Evolutionary conservation across 2,797 vertebrate genomes (phyloP), one percentile per base, ranked within the genome.

Genomic region (Sebastiscus tertius): DNA sequence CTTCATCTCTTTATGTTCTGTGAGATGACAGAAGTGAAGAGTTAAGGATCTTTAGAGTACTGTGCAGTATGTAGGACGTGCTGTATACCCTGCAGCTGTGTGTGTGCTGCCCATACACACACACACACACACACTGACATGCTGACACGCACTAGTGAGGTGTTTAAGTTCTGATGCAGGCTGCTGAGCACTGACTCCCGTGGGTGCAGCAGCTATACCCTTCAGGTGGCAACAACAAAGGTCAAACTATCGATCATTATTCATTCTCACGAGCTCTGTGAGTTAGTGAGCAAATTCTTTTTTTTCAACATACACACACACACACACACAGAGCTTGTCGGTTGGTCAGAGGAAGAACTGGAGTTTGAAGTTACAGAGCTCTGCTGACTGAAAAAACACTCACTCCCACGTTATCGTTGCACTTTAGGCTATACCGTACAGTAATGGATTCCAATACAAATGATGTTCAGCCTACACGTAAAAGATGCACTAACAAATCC

Each of bases 231-330:
- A 77, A 69, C 82, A 80, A 75, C 77, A 85, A 88, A 90, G 83
- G 88, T 91, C 88, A 81, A 60, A 85, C 55, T 87, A 88, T 88
- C 80, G 89, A 92, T 92, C 59, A 73, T 75, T 80, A 66, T 79
- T 86, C 83, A 75, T 61, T 65, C 68, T 77, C 20, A 75, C 24
- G 4, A 72, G 75, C 42, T 72, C 20, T 46, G 46, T 26, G 14
- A 87, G 65, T 58, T 65, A 55, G 62, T 60, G 74, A 77, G 56
- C 33, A 8, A n/a, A 33, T 36, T 64, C 27, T 70, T 46, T 34
- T n/a, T 27, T 36, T 46, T 13, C 36, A 49, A 4, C 13, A 55
- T 22, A 10, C 69, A 39, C 39, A 76, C 69, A 71, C 56, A 59
- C 55, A 54, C 42, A 54, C 56, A 58, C 60, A 46, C 39, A 42